Evolutionary conservation across 2,797 vertebrate species (phyloP).

Genomic region (Coracias cyanogaster): DNA sequence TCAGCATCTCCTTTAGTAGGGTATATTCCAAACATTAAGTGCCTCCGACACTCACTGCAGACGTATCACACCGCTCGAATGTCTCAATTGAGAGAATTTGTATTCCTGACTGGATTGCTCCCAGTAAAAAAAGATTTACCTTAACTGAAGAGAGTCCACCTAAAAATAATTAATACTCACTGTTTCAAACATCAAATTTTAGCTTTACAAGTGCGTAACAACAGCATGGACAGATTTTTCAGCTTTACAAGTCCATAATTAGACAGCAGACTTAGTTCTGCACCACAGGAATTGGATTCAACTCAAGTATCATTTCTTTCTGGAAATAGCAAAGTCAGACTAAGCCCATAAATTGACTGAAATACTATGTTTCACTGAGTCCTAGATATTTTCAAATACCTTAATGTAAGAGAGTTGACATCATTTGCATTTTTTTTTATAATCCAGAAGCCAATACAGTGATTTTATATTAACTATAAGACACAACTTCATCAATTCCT

Average conservation of each 20-base stretch:
- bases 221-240: background rate
- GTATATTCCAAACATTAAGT: background rate
- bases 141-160: background rate
- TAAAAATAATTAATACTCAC: background rate
- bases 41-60: background rate
- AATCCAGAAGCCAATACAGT: background rate
- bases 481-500: background rate
- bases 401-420: background rate
- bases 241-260: background rate
- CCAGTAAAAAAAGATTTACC: background rate
- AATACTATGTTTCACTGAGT: background rate
- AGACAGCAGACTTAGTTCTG: background rate
- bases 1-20: background rate
- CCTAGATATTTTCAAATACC: background rate
- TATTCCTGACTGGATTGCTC: background rate
- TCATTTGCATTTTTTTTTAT: background rate
- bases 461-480: background rate
- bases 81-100: background rate
- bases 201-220: background rate
- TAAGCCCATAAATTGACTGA: background rate
- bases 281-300: background rate
- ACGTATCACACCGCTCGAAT: background rate
- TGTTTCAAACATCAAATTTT: background rate
- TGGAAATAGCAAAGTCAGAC: background rate
- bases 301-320: background rate